A percentile compares a stretch with the other conserved stretches of the same genome.
Evolutionary conservation across 2,113 vertebrate species (phyloP).

Genomic region (Bostrychus sinensis): DNA sequence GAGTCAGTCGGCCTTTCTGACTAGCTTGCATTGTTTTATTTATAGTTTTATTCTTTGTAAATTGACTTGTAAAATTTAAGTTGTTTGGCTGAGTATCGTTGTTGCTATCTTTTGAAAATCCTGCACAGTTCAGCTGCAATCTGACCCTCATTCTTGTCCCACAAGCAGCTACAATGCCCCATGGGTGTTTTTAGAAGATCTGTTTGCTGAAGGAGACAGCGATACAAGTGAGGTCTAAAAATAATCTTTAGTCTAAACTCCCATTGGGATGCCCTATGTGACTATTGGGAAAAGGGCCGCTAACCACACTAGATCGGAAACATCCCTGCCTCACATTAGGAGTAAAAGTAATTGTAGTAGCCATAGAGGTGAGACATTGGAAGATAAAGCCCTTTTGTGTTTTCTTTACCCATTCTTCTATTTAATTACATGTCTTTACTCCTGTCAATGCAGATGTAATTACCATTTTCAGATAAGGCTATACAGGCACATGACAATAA

Average conservation of each 20-base stretch:
- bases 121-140: slow-evolving; percentile 35
- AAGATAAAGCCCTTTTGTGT: neutral
- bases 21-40: no score
- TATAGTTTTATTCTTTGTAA: no score
- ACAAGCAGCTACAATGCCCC: slow-evolving; percentile 47
- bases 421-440: neutral
- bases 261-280: neutral
- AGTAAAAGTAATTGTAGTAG: slow-evolving; percentile 4
- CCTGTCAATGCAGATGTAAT: slow-evolving; percentile 49
- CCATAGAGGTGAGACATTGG: neutral
- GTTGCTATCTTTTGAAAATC: no score
- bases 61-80: neutral
- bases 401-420: neutral
- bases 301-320: neutral
- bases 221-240: slow-evolving; percentile 17
- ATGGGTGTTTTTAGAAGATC: slow-evolving; percentile 47
- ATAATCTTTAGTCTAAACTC: slow-evolving; percentile 17
- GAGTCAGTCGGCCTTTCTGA: no score
- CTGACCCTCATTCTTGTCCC: slow-evolving; percentile 35
- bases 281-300: slow-evolving; percentile 21
- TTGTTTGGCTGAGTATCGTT: neutral
- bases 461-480: slow-evolving; percentile 35
- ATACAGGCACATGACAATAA: no score
- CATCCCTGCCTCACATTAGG: slow-evolving; percentile 13
- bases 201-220: slow-evolving; percentile 36